Base-by-base conservation (phyloP, 1,140 invertebrate species). In the Papilio xuthus region DNA sequence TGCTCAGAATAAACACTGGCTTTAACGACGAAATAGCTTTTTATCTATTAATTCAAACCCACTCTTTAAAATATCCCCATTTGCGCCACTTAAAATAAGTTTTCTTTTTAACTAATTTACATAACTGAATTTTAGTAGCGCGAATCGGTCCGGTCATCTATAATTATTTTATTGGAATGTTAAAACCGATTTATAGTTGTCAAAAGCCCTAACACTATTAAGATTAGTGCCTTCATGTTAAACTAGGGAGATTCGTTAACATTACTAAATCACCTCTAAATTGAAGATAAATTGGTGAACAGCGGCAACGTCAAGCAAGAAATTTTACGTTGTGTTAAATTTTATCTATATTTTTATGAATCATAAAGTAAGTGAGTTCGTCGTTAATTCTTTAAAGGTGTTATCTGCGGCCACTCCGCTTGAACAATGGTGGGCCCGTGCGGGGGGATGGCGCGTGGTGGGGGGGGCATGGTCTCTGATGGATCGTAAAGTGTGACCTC, bases 321-420 rank as follows among this genome's bases (percentile, higher is more conserved):
- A 60, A 60, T 60, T 60, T 60, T 60, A 60, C 56, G 56, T 60
- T 60, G 26, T 26, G 56, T 26, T 26, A 60, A 60, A 60, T 26
- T 67, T 67, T 28, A 67, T 67, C 60, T 67, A 67, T 67, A 67
- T 28, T 28, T 67, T 67, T 67, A 67, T 67, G 60, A 67, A 63
- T 63, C 23, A 63, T 63, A 63, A 63, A 28, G 26, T 63, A 63
- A 28, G 60, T 63, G 15, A 28, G 60, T 63, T 28, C 60, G 60
- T 28, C 60, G 60, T 63, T 63, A 63, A 63, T 63, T 28, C 60
- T 63, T 63, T 63, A 32, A 63, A 63, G 60, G 60, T 63, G 60
- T 63, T 63, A 63, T 63, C 60, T 63, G 60, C 23, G 23, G 23
- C 60, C 60, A 63, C 60, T 63, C 13, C 60, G 60, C 26, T 63